phyloP scores from a whole-genome alignment of 2,113 vertebrate genomes.

The Onychostruthus taczanowskii region DNA sequence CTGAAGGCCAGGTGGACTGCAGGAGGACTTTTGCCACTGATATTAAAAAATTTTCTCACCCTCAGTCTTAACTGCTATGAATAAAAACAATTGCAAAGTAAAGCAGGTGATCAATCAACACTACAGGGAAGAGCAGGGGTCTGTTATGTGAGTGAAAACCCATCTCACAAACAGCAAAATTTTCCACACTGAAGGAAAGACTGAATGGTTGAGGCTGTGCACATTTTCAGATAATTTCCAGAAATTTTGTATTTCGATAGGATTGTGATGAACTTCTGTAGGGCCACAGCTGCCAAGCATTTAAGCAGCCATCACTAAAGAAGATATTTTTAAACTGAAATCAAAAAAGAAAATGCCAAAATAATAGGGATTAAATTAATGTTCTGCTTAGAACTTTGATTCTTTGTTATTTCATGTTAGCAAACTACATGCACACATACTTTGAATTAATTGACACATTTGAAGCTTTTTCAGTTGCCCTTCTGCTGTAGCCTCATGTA shows the following conservation, averaged over 20 bases:
- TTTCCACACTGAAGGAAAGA: background rate
- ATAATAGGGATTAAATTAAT: background rate
- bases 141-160: background rate
- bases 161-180: background rate
- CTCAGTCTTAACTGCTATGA: background rate
- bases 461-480: background rate
- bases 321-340: background rate
- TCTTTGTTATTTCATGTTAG: background rate
- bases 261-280: background rate
- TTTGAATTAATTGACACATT: background rate
- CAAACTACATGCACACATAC: background rate
- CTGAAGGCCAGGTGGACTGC: background rate
- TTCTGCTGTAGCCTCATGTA: background rate
- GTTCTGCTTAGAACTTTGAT: background rate
- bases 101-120: background rate
- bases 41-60: background rate
- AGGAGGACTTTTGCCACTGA: background rate
- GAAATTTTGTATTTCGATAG: background rate
- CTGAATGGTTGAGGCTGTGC: background rate
- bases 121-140: background rate
- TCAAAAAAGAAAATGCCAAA: background rate
- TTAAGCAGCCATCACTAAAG: background rate
- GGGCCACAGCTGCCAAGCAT: background rate
- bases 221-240: background rate
- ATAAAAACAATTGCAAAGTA: background rate